Base-by-base conservation (phyloP, 2,113 vertebrate genomes). In the Empidonax alnorum region DNA sequence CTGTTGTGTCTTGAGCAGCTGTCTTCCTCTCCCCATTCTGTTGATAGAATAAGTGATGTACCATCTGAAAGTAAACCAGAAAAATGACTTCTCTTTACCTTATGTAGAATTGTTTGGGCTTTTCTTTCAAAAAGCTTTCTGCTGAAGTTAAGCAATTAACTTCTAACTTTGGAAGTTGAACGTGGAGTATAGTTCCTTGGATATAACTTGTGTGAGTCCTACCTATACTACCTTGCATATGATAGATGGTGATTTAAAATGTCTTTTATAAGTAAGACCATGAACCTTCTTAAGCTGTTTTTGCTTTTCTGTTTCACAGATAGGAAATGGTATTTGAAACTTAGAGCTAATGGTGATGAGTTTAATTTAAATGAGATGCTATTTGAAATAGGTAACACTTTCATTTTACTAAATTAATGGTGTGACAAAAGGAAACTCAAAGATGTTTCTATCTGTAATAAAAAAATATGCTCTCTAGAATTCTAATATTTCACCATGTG, bases 351-450 rank as follows among this genome's bases (percentile, higher is more conserved):
- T 84, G 72, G 66, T 97, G 94, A 96, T 94, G 94, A 96, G 75
- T 97, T 97, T 94, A 96, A 98, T 96, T 98, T 97, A 97, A 97
- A 98, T 97, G 90, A 96, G 80, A 76, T 96, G 66, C 87, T 98
- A 95, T 98, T 97, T 96, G 95, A 98, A 97, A 94, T 53, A 97
- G 96, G 97, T 97, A 98, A 97, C 93, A 59, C 76, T 96, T 98
- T 94, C 94, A 87, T 96, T 97, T 97, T 78, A 94, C 69, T 74
- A 97, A 95, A 94, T 95, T 97, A 97, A 95, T 96, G 88, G 92
- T 90, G 84, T 96, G 79, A 75, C 96, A 95, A 96, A 96, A 96
- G 75, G 55, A 96, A 97, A 96, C 74, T 95, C 83, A 76, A 87
- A 97, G 74, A 90, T 94, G 49, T 47, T 96, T 95, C 89, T 86